These are phyloP conservation scores for Anisognathus igniventris DNA, from an alignment of 2,797 vertebrate genomes.

Conservation along the genomic window DNA sequence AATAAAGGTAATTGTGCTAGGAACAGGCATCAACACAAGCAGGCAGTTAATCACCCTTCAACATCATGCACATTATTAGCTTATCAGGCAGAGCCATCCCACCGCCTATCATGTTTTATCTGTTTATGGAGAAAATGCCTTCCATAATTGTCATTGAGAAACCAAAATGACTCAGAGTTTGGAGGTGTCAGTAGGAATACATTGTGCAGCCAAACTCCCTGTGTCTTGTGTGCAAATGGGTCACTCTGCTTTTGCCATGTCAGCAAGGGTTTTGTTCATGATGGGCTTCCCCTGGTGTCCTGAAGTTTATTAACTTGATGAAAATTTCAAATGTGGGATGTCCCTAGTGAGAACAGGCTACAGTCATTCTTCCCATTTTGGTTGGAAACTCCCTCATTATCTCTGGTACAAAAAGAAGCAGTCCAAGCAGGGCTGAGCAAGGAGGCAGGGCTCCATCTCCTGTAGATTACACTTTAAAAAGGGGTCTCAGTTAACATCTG, in stretches of 20 bases:
- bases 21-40: not conserved
- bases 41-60: not conserved
- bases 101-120: not conserved
- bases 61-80: not conserved
- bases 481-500: not conserved
- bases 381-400: not conserved
- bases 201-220: not conserved
- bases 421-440: not conserved
- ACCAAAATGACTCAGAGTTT: not conserved
- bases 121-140: not conserved
- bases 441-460: not conserved
- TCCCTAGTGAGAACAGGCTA: not conserved
- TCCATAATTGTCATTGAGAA: not conserved
- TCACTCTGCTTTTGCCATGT: not conserved
- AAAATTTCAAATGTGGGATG: not conserved
- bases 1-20: not conserved
- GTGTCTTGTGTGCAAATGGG: not conserved
- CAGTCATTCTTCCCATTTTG: not conserved
- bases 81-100: not conserved
- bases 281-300: not conserved
- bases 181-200: not conserved
- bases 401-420: not conserved
- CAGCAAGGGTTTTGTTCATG: not conserved
- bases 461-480: not conserved
- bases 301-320: not conserved